A percentile compares a stretch with the other conserved stretches of the same genome.
These are phyloP conservation scores for Nematolebias whitei DNA, from an alignment of 2,113 vertebrate species.

Conservation along the genomic window DNA sequence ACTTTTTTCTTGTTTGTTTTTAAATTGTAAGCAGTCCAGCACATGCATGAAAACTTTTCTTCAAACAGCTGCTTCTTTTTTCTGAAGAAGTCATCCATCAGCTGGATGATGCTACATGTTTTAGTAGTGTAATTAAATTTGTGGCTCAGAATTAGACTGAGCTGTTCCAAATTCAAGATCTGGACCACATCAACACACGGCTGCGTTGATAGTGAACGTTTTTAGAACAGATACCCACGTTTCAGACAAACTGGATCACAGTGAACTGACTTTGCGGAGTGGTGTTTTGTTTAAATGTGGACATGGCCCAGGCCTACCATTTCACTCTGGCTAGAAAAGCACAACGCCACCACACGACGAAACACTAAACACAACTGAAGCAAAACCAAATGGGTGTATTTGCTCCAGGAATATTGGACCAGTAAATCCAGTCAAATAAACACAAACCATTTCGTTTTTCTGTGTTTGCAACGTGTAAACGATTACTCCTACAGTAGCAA, in stretches of 20 bases:
- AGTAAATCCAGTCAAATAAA: constrained; percentile 42
- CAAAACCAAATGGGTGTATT: constrained; percentile 37
- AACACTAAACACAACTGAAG: constrained; percentile 44
- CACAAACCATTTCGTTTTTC: constrained; percentile 14
- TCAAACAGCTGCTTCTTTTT: constrained; percentile 6
- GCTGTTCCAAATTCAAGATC: constrained; percentile 24
- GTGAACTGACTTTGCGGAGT: constrained; percentile 55
- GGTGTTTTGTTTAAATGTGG: constrained; percentile 50
- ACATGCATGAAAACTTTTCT: too few relatives aligned
- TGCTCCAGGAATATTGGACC: constrained; percentile 11
- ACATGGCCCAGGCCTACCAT: constrained; percentile 54
- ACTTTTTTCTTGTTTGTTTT: too few relatives aligned
- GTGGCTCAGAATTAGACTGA: constrained; percentile 3
- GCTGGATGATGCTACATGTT: constrained; percentile 34
- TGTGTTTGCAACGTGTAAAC: constrained; percentile 33
- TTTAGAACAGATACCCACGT: constrained; percentile 30
- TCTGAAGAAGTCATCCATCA: constrained; percentile 27
- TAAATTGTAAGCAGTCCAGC: too few relatives aligned
- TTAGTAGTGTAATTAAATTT: constrained; percentile 7
- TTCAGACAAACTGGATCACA: constrained; percentile 39
- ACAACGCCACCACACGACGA: constrained; percentile 8
- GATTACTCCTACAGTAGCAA: constrained; percentile 62
- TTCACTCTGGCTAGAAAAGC: constrained; percentile 41
- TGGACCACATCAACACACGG: constrained; percentile 35
- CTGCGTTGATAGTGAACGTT: constrained; percentile 14